These are phyloP conservation scores for Phrynocephalus versicolor DNA, from an alignment of 2,113 vertebrate species.

Conservation along the genomic window DNA sequence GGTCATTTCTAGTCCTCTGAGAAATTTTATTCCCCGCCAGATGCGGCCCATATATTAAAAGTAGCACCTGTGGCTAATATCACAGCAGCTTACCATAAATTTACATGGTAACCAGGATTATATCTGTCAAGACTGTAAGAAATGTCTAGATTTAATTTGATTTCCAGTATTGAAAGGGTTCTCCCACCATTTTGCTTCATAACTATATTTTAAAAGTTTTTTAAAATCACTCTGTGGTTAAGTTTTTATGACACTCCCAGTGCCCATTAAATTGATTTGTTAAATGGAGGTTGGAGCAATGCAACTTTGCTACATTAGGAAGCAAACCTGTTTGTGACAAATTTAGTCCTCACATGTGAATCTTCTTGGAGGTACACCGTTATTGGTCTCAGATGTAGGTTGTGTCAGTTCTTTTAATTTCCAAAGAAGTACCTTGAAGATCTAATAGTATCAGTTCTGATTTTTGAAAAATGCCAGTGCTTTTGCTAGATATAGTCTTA, in stretches of 20 bases:
- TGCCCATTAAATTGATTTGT: conserved; percentile 85
- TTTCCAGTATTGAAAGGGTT: conserved; percentile 84
- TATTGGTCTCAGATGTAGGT: conserved; percentile 86
- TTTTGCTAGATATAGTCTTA: conserved; percentile 32
- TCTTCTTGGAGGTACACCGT: conserved; percentile 70
- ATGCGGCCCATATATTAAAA: conserved; percentile 87
- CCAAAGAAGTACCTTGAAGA: conserved; percentile 65
- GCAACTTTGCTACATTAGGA: conserved; percentile 77
- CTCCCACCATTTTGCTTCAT: conserved; percentile 80
- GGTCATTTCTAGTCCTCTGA: conserved; percentile 84
- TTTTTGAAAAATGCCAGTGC: conserved; percentile 40
- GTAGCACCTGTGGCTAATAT: conserved; percentile 89
- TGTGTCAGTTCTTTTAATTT: conserved; percentile 75
- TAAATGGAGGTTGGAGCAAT: conserved; percentile 80
- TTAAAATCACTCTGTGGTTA: conserved; percentile 81
- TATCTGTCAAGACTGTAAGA: conserved; percentile 85
- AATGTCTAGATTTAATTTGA: conserved; percentile 87
- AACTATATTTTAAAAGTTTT: conserved; percentile 83
- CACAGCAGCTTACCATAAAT: conserved; percentile 88
- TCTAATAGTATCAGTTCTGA: conserved; percentile 60
- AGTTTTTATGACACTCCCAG: conserved; percentile 82
- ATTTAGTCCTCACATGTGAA: conserved; percentile 76
- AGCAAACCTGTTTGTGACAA: conserved; percentile 82
- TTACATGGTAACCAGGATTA: conserved; percentile 89
- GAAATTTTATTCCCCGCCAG: conserved; percentile 86